Evolutionary conservation across 2,113 vertebrate genomes (phyloP).

Genomic region (Miniopterus natalensis): DNA sequence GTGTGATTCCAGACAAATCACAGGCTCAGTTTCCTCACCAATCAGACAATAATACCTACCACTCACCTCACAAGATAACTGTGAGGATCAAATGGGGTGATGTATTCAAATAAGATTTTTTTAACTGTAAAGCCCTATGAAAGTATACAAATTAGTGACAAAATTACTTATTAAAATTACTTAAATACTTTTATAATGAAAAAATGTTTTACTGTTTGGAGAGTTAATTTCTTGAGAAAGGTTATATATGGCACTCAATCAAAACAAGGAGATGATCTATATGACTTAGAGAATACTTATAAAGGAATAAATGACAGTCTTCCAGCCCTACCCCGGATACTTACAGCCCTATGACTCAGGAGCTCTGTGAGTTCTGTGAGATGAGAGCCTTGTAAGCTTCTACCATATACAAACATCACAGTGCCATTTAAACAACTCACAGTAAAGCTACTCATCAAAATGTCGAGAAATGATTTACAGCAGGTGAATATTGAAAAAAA

Average conservation of each 20-base stretch:
- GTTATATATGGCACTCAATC: not conserved
- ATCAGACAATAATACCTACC: not conserved
- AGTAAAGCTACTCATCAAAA: conserved; percentile 61
- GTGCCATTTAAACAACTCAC: conserved; percentile 51
- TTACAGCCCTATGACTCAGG: not conserved
- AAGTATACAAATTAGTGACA: not conserved
- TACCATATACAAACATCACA: conserved; percentile 15
- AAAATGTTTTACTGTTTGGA: conserved; percentile 57
- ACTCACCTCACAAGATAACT: not conserved
- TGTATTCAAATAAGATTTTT: conserved; percentile 48
- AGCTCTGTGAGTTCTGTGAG: not conserved
- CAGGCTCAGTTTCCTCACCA: not conserved
- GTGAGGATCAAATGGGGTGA: not conserved
- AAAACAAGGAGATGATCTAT: not conserved
- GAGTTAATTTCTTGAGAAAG: conserved; percentile 66
- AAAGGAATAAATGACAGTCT: not conserved
- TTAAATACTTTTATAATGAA: conserved; percentile 55
- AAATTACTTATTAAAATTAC: not conserved
- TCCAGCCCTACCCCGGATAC: not conserved
- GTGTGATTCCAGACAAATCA: not conserved
- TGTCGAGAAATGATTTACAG: conserved; percentile 36
- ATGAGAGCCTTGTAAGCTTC: not conserved
- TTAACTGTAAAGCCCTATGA: not conserved
- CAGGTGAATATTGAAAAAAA: not conserved
- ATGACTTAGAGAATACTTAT: not conserved